A percentile compares a stretch with the other conserved stretches of the same genome.
Evolutionary conservation across 1,140 invertebrate genomes (phyloP).

Genomic region (Cryptotermes secundus): DNA sequence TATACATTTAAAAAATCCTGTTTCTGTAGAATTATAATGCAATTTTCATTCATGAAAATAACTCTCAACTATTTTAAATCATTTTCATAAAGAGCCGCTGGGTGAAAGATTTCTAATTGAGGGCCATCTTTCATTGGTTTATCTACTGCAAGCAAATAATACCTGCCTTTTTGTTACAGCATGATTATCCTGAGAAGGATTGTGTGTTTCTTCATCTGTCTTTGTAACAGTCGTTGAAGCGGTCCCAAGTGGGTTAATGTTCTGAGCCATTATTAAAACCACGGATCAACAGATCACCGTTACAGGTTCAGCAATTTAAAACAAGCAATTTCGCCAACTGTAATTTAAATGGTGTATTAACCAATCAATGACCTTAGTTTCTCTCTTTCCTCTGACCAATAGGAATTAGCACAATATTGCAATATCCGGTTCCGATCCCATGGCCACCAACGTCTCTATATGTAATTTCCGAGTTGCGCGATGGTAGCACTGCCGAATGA

Average conservation of each 20-base stretch:
- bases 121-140: neutral
- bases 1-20: too few species aligned
- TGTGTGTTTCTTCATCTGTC: slow-evolving; percentile 69
- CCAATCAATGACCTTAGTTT: slow-evolving; percentile 22
- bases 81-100: neutral
- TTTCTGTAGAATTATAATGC: neutral
- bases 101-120: neutral
- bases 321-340: slow-evolving; percentile 16
- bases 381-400: neutral
- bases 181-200: slow-evolving; percentile 75
- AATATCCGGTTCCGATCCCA: neutral
- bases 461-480: too few species aligned
- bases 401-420: neutral
- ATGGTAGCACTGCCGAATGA: too few species aligned
- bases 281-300: neutral
- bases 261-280: slow-evolving; percentile 77
- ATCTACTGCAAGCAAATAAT: neutral
- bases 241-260: slow-evolving; percentile 75
- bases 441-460: neutral
- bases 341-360: slow-evolving; percentile 16
- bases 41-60: too few species aligned
- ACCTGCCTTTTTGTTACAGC: slow-evolving; percentile 81
- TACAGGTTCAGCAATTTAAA: neutral
- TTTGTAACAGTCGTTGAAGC: slow-evolving; percentile 65
- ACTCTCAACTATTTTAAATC: neutral